Base-by-base conservation (phyloP, 2,888 invertebrate species). In the Alitta virens region DNA sequence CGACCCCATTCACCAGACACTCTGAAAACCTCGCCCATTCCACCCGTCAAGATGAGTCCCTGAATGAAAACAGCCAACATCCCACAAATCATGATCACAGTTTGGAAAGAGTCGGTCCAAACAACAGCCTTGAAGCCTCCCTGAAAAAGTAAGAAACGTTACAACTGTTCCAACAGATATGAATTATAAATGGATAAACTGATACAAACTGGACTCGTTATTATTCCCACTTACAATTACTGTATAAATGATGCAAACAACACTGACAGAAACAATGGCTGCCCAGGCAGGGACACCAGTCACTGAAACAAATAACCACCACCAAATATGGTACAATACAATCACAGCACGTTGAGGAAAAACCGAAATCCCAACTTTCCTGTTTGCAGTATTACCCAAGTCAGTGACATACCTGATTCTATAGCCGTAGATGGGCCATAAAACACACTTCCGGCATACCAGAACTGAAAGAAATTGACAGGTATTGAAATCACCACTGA, bases 391-490 rank as follows among this genome's bases (percentile, higher is more conserved):
- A n/a, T 33, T 33, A 5, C 5, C 33, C 33, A 33, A 7, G 5
- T 33, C 33, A 33, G 33, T 33, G n/a, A n/a, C n/a, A n/a, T 60
- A 74, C 74, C 72, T 60, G 72, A 71, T 59, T 74, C 70, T 21
- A 74, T 51, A 0, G 72, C 74, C 3, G 70, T 69, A 12, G 72
- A 72, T 7, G 74, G 74, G 7, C 74, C 74, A 62, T 70, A 74
- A 16, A 72, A 52, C 1, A 72, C 71, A 12, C 71, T 68, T 1
- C 72, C 72, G 70, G 71, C 72, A 42, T 74, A 74, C 50, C 68
- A 67, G 1, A 66, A 40, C 72, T 74, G 63, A 1, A 57, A 55
- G n/a, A 55, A n/a, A n/a, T n/a, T n/a, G n/a, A n/a, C n/a, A n/a
- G n/a, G n/a, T n/a, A n/a, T n/a, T n/a, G n/a, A n/a, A n/a, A n/a